These are phyloP conservation scores for Paramacrobiotus metropolitanus DNA, from an alignment of 1,140 invertebrate genomes.

Conservation along the genomic window DNA sequence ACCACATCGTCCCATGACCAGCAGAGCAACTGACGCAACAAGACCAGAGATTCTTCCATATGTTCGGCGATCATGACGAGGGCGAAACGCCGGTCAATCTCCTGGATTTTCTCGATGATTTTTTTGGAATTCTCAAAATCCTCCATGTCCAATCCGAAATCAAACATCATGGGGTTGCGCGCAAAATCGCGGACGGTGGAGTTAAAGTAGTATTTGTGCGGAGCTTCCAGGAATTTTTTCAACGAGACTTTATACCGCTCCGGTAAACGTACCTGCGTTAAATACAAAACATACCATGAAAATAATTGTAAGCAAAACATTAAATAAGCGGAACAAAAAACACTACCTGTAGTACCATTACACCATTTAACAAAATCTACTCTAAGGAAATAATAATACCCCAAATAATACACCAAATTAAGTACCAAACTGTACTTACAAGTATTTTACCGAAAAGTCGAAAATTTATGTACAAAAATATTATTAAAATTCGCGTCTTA, in stretches of 20 bases:
- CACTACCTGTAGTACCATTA: no score
- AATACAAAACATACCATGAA: no score
- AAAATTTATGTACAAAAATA: no score
- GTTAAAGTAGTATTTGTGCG: conserved; percentile 10
- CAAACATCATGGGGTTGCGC: not conserved
- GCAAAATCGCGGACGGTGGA: conserved; percentile 2
- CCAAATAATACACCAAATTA: no score
- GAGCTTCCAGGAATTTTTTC: not conserved
- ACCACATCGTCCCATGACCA: conserved; percentile 27
- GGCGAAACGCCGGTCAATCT: conserved; percentile 25
- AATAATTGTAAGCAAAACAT: no score
- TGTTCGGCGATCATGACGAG: conserved; percentile 29
- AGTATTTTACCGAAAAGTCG: no score
- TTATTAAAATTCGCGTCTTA: no score
- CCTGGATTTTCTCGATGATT: conserved; percentile 14
- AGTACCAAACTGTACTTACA: no score
- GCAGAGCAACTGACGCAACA: conserved; percentile 25
- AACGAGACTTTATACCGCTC: not conserved
- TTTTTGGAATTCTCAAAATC: conserved; percentile 12
- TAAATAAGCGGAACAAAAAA: no score
- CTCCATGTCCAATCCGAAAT: conserved; percentile 17
- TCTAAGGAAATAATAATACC: no score
- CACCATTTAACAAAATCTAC: no score
- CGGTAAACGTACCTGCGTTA: no score
- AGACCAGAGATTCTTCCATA: conserved; percentile 29